phyloP scores from a whole-genome alignment of 2,797 vertebrate species.

The Enteromius anoplus region DNA sequence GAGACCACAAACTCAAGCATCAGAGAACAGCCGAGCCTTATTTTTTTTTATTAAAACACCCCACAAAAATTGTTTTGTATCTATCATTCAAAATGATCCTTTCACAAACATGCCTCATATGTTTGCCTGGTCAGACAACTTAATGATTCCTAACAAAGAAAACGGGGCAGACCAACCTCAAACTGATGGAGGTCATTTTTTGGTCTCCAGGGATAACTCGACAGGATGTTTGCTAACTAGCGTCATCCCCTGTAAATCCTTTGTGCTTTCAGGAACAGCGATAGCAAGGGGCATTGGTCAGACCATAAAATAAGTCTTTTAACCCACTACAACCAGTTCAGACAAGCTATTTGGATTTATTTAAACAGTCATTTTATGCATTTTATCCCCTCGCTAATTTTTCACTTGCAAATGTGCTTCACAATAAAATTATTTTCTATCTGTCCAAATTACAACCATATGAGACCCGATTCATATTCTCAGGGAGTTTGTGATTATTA shows the following conservation, averaged over 20 bases:
- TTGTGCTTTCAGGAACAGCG: constrained; percentile 2
- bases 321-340: constrained; percentile 11
- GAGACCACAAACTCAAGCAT: constrained; percentile 27
- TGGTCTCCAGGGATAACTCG: constrained; percentile 20
- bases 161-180: constrained; percentile 24
- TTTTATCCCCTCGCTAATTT: no score
- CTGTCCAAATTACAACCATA: constrained; percentile 14
- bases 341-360: constrained; percentile 64
- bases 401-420: not conserved
- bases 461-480: not conserved
- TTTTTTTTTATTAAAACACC: not conserved
- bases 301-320: not conserved
- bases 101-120: not conserved
- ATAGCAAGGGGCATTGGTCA: constrained; percentile 18
- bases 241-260: constrained; percentile 39
- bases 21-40: constrained; percentile 21
- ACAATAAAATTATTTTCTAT: constrained; percentile 7
- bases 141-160: constrained; percentile 18
- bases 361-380: constrained; percentile 69
- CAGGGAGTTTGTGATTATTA: not conserved
- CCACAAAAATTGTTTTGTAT: not conserved
- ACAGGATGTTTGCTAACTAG: constrained; percentile 43
- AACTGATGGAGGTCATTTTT: constrained; percentile 32
- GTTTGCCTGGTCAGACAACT: constrained; percentile 1
- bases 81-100: not conserved